Conservation (phyloP, 2,888 invertebrate genomes). For the Trissonchulus sp. region DNA sequence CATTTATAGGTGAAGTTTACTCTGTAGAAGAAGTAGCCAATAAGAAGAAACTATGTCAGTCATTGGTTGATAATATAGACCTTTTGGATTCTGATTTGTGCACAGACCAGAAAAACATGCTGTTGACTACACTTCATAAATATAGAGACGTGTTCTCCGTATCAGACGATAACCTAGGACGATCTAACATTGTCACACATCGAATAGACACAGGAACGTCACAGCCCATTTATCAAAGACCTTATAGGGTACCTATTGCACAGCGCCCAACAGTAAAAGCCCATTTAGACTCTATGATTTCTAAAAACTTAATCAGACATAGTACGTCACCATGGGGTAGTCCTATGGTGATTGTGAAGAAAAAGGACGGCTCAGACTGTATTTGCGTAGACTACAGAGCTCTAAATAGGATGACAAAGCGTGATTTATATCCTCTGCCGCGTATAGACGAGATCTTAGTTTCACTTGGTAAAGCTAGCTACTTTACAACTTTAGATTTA, state of each 20-base stretch:
- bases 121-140: not conserved
- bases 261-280: not conserved
- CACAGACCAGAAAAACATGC: not conserved
- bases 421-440: slow-evolving; percentile 25
- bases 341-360: slow-evolving; percentile 14
- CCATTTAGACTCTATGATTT: not conserved
- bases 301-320: not conserved
- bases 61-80: not conserved
- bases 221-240: not conserved
- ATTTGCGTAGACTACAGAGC: slow-evolving; percentile 8
- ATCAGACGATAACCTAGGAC: not conserved
- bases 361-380: slow-evolving; percentile 5
- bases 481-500: slow-evolving; percentile 26
- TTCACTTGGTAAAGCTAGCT: not conserved
- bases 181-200: slow-evolving; percentile 6
- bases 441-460: slow-evolving; percentile 18
- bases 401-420: slow-evolving; percentile 18
- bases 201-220: not conserved
- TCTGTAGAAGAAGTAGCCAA: not conserved
- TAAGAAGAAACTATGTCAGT: not conserved
- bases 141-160: not conserved
- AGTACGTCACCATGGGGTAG: slow-evolving; percentile 5
- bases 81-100: not conserved
- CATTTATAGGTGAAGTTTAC: not conserved
- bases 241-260: slow-evolving; percentile 14